Evolutionary conservation across 2,113 vertebrate genomes (phyloP).

Genomic region (Nothoprocta perdicaria): DNA sequence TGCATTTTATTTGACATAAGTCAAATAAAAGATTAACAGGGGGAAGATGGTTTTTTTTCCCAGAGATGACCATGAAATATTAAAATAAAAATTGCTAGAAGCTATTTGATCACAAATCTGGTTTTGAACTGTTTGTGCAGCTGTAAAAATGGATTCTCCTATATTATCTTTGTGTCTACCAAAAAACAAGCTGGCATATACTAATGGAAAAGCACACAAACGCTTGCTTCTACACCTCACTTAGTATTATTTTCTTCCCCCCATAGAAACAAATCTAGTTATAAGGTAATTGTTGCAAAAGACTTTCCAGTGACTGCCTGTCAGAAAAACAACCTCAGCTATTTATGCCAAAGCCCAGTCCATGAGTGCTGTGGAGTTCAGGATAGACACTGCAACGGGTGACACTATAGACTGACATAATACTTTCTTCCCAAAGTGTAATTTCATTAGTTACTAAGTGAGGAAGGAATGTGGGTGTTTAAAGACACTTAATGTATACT

Average conservation of each 20-base stretch:
- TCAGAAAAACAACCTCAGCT: slow-evolving; percentile 9
- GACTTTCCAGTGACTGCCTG: slow-evolving; percentile 4
- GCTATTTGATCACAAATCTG: neutral
- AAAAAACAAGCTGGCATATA: neutral
- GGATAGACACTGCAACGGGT: neutral
- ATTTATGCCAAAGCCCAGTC: neutral
- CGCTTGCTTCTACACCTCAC: neutral
- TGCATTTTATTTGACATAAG: neutral
- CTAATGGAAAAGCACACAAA: neutral
- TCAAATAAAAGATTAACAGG: neutral
- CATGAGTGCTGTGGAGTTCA: neutral
- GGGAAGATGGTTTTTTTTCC: neutral
- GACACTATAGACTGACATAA: neutral
- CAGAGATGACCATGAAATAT: neutral
- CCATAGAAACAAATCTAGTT: slow-evolving; percentile 15
- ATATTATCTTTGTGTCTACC: neutral
- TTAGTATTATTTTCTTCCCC: neutral
- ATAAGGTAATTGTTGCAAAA: neutral
- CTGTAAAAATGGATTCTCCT: neutral
- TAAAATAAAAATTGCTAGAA: slow-evolving; percentile 28
- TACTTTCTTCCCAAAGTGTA: neutral
- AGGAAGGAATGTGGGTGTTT: slow-evolving; percentile 6
- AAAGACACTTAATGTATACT: neutral
- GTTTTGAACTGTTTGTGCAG: neutral
- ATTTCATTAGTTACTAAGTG: neutral